Percentiles rank a stretch among this genome's conserved stretches.
phyloP scores from a whole-genome alignment of 2,888 invertebrate genomes.

The Phalera bucephala region DNA sequence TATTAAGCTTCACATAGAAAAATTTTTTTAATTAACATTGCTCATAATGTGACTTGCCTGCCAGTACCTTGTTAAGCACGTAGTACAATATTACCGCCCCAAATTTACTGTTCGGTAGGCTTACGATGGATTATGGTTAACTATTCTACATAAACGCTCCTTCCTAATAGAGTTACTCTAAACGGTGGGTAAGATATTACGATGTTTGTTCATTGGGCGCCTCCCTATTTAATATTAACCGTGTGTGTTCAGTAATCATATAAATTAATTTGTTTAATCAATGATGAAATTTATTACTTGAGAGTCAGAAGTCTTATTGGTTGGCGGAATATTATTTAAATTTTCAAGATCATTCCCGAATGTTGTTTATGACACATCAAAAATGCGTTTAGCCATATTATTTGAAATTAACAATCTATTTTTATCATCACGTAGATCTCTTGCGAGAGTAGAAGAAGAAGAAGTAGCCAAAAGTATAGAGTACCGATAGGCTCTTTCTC shows the following conservation, averaged over 20 bases:
- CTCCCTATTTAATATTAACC: background rate
- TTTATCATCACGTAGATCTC: too few species aligned
- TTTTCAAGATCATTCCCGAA: too few species aligned
- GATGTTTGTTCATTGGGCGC: slow-evolving; percentile 14
- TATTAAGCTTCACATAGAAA: slow-evolving; percentile 32
- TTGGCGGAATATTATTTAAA: too few species aligned
- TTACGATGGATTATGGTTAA: slow-evolving; percentile 50
- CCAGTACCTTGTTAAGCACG: slow-evolving; percentile 30
- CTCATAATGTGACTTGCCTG: slow-evolving; percentile 3
- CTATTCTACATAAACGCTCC: slow-evolving; percentile 35
- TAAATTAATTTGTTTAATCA: too few species aligned
- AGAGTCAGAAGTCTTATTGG: too few species aligned
- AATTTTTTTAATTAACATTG: slow-evolving; percentile 13
- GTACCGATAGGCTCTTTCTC: too few species aligned
- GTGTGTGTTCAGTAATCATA: background rate
- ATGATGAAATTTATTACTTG: too few species aligned
- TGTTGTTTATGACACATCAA: too few species aligned
- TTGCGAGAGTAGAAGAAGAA: too few species aligned
- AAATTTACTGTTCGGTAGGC: slow-evolving; percentile 53
- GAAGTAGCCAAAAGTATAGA: too few species aligned
- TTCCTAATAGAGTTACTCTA: slow-evolving; percentile 33
- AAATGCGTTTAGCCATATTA: too few species aligned
- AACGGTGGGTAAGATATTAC: slow-evolving; percentile 17
- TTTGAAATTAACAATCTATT: too few species aligned
- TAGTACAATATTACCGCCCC: slow-evolving; percentile 45